Evolutionary conservation across 2,113 vertebrate genomes (phyloP).

Genomic region (Ageneiosus marmoratus): DNA sequence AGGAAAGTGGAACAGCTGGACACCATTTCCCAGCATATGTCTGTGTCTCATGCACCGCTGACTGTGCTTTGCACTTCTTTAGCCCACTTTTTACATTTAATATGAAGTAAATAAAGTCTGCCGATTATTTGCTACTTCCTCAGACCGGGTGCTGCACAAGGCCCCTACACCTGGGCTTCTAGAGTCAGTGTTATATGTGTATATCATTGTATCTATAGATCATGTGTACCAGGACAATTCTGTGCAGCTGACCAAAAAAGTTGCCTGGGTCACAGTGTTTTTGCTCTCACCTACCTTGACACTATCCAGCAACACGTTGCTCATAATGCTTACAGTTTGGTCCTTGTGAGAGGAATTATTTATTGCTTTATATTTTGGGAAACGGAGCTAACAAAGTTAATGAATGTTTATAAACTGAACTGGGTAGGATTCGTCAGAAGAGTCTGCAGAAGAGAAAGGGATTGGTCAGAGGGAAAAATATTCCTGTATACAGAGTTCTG

Average conservation of each 20-base stretch:
- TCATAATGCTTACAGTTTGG: neutral
- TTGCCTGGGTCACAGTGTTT: neutral
- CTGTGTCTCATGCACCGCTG: constrained; percentile 45
- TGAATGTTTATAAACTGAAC: neutral
- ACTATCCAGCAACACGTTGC: neutral
- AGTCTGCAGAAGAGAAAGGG: neutral
- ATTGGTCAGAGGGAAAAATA: neutral
- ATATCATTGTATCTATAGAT: neutral
- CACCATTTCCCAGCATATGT: constrained; percentile 56
- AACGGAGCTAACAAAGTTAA: neutral
- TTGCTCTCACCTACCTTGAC: neutral
- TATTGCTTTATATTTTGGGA: neutral
- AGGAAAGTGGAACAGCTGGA: constrained; percentile 76
- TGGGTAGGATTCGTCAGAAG: neutral
- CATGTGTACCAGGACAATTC: neutral
- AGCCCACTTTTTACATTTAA: constrained; percentile 53
- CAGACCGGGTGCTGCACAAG: neutral
- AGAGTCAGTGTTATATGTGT: neutral
- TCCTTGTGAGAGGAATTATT: neutral
- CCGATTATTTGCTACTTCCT: constrained; percentile 32
- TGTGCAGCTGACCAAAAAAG: neutral
- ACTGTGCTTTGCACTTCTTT: constrained; percentile 49
- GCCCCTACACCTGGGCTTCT: neutral
- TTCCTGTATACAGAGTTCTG: too few relatives aligned
- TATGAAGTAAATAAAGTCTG: constrained; percentile 44